Evolutionary conservation across 2,113 vertebrate genomes (phyloP), one percentile per base, ranked within the genome.

Genomic region (Stercorarius parasiticus): DNA sequence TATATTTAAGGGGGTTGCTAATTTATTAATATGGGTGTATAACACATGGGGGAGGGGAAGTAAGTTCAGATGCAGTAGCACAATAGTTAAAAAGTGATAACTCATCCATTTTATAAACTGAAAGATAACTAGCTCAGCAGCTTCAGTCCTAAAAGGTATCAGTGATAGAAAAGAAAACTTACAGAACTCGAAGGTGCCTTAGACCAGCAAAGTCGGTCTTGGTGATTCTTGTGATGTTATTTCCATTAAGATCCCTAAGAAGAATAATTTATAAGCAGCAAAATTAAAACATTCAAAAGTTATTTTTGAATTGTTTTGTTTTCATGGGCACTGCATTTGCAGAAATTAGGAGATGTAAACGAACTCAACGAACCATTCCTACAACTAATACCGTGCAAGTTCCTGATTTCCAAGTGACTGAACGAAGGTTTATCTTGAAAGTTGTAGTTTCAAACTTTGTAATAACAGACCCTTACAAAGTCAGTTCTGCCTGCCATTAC

Each of bases 181-280:
- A 99, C 99, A 99, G 98, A 95, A 99, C 99, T 97, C 99, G 98
- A 91, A 99, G 98, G 89, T 99, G 98, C 93, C 98, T 98, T 78
- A 99, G 98, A 95, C 99, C 99, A 93, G 99, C 98, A 97, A 99
- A 99, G 97, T 99, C 99, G 0, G 99, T 98, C 98, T 99, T 99
- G 83, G 99, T 99, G 96, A 99, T 99, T 98, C 99, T 99, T 82
- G 99, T 99, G 98, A 99, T 99, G 98, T 99, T 99, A 98, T 99
- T 99, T 95, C 98, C 99, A 97, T 99, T 99, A 98, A 99, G 98
- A 97, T 99, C 99, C 98, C 99, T 99, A 95, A 70, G 85, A 96
- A 97, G 84, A 97, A 97, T 88, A 95, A 95, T 95, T 82, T 90
- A 81, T 61, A 85, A 98, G 92, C 47, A 96, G 84, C 78, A 97